Percentiles rank a stretch among this genome's conserved stretches.
Conservation (phyloP, 2,888 invertebrate genomes). For the Crepidodera aurea region DNA sequence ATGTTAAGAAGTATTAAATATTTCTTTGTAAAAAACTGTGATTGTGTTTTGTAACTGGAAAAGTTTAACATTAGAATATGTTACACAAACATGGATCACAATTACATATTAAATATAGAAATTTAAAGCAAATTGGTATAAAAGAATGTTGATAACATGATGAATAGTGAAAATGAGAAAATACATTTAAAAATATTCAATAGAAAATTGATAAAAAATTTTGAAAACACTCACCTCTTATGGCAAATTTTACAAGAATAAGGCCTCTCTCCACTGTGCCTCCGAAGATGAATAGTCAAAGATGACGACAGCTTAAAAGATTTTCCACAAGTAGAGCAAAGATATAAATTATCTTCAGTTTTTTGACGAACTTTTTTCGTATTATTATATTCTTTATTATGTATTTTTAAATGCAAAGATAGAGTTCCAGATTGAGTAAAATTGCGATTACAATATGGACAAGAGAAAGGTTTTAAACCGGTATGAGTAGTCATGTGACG, state of each 20-base stretch:
- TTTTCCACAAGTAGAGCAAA: conserved; percentile 54
- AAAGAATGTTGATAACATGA: too few species aligned
- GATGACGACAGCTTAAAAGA: conserved; percentile 50
- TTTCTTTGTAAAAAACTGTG: too few species aligned
- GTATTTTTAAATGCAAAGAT: conserved; percentile 46
- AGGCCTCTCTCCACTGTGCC: conserved; percentile 51
- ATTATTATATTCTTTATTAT: conserved; percentile 37
- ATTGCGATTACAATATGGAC: conserved; percentile 44
- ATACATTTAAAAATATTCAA: too few species aligned
- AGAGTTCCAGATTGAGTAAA: conserved; percentile 49
- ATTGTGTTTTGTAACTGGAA: too few species aligned
- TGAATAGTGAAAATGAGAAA: too few species aligned
- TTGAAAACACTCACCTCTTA: too few species aligned
- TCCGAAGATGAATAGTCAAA: conserved; percentile 50
- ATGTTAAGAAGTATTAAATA: too few species aligned
- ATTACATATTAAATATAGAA: too few species aligned
- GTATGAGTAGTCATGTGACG: conserved; percentile 52
- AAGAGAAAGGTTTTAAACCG: conserved; percentile 48
- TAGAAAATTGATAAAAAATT: too few species aligned
- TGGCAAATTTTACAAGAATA: conserved; percentile 50
- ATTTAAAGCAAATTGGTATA: too few species aligned
- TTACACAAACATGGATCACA: too few species aligned
- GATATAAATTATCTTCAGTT: conserved; percentile 40
- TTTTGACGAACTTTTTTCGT: conserved; percentile 28
- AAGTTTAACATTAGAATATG: too few species aligned